Evolutionary conservation across 2,113 vertebrate species (phyloP).

Genomic region (Naja naja): DNA sequence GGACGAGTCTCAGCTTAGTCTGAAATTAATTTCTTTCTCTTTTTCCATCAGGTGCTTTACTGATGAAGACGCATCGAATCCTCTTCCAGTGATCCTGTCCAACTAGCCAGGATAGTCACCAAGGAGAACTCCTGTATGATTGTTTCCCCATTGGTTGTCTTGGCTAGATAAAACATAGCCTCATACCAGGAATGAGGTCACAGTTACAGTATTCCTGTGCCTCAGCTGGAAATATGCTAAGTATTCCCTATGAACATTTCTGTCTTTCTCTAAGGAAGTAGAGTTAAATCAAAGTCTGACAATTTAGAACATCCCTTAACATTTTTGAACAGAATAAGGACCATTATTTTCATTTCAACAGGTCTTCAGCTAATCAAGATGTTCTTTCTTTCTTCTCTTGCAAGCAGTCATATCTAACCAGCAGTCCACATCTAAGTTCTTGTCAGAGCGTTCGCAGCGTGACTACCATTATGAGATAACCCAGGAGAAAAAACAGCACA

Average conservation of each 20-base stretch:
- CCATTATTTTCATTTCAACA: no score
- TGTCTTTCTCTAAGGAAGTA: neutral
- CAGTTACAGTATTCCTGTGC: neutral
- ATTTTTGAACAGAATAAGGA: neutral
- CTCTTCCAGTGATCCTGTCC: neutral
- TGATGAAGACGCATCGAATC: neutral
- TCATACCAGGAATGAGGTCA: neutral
- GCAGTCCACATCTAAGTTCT: no score
- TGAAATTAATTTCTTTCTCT: neutral
- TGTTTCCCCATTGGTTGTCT: neutral
- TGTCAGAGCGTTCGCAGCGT: no score
- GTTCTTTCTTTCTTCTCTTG: no score
- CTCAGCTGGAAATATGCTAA: neutral
- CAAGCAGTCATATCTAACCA: no score
- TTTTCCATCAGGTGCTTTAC: neutral
- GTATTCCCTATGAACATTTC: neutral
- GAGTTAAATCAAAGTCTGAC: neutral
- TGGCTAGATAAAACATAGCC: neutral
- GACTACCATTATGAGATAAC: no score
- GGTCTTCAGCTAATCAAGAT: no score
- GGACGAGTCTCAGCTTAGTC: neutral
- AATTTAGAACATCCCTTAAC: neutral
- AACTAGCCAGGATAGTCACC: neutral
- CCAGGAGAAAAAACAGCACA: no score
- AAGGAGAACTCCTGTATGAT: neutral